phyloP scores from a whole-genome alignment of 2,113 vertebrate genomes.

The Urocynchramus pylzowi region DNA sequence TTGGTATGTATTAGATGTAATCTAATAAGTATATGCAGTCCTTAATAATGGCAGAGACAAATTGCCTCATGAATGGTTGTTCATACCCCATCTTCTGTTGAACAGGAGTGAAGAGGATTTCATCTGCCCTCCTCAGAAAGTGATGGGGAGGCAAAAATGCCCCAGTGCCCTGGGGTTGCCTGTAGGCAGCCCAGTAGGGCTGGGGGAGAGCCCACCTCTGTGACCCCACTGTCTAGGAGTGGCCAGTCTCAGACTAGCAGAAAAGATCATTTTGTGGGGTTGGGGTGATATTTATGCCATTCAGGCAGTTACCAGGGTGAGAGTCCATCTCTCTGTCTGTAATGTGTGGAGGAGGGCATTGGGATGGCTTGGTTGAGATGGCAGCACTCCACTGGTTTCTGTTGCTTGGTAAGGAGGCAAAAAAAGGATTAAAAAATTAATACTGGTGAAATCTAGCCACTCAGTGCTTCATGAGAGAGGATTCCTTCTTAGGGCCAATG shows the following conservation, averaged over 20 bases:
- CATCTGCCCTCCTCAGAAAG: neutral
- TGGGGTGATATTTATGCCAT: neutral
- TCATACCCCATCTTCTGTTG: neutral
- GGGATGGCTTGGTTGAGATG: neutral
- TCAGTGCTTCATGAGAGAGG: neutral
- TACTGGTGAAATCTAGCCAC: neutral
- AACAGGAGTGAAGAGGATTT: neutral
- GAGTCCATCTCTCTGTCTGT: neutral
- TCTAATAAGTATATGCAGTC: neutral
- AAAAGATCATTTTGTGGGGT: fast-evolving
- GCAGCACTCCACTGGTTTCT: neutral
- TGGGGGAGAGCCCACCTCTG: fast-evolving
- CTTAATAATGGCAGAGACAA: neutral
- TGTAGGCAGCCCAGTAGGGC: neutral
- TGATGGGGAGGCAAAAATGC: neutral
- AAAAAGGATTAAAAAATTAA: neutral
- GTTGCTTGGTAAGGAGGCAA: neutral
- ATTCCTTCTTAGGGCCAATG: neutral
- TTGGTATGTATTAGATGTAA: neutral
- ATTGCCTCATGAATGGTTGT: neutral
- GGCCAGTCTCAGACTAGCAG: neutral
- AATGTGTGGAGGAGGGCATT: fast-evolving
- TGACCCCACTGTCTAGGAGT: fast-evolving
- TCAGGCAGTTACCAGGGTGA: neutral
- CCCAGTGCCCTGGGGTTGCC: neutral